Percentiles rank a stretch among this genome's conserved stretches.
phyloP scores from a whole-genome alignment of 2,797 vertebrate species.

The Dermochelys coriacea region DNA sequence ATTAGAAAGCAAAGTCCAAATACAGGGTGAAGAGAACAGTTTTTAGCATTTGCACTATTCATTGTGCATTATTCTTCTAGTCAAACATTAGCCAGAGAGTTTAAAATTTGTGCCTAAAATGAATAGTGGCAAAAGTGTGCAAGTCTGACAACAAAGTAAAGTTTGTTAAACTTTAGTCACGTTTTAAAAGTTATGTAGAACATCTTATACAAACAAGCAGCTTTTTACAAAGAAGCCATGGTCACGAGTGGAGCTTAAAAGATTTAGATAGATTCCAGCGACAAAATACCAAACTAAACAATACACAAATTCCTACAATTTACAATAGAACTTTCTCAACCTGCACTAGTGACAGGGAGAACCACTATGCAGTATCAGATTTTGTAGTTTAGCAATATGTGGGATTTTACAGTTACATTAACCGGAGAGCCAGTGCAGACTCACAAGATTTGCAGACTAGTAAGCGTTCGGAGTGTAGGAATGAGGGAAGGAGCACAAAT shows the following conservation, averaged over 20 bases:
- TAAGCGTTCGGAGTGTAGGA: neutral
- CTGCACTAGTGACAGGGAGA: neutral
- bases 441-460: neutral
- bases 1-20: neutral
- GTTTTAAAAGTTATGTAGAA: neutral
- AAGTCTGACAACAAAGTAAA: neutral
- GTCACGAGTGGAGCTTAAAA: neutral
- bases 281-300: neutral
- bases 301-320: neutral
- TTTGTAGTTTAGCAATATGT: neutral
- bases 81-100: constrained; percentile 49
- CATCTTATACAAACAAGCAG: neutral
- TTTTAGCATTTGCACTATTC: neutral
- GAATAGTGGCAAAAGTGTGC: neutral
- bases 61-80: neutral
- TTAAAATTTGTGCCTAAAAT: neutral
- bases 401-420: neutral
- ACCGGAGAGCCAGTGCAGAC: neutral
- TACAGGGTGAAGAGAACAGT: neutral
- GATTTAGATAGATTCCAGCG: neutral
- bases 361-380: neutral
- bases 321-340: neutral
- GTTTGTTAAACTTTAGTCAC: constrained; percentile 33
- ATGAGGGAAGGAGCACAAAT: neutral
- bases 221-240: neutral